A percentile compares a stretch with the other conserved stretches of the same genome.
These are phyloP conservation scores for Oreohelix idahoensis DNA, from an alignment of 1,140 invertebrate genomes.

Conservation along the genomic window DNA sequence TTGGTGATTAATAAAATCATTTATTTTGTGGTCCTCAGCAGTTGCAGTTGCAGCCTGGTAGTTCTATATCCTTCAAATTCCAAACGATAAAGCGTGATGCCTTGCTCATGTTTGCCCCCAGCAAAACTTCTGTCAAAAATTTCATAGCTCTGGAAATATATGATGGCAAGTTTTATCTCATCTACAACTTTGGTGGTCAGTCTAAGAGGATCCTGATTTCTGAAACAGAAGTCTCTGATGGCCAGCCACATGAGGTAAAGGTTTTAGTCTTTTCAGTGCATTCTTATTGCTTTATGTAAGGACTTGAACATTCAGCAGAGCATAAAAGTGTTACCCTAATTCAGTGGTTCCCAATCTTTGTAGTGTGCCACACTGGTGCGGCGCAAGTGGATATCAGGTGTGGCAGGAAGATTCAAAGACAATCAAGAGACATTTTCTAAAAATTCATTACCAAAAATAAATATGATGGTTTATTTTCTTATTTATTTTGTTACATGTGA, in stretches of 20 bases:
- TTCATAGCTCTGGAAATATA: constrained; percentile 58
- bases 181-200: constrained; percentile 54
- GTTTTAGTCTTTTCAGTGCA: neutral
- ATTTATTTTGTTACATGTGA: too few species aligned
- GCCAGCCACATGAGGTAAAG: constrained; percentile 55
- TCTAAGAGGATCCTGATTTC: constrained; percentile 44
- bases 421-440: too few species aligned
- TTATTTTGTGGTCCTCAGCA: neutral
- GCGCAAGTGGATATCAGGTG: too few species aligned
- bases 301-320: too few species aligned
- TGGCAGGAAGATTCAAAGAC: too few species aligned
- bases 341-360: too few species aligned
- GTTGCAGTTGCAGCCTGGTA: constrained; percentile 28
- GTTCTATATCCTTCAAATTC: constrained; percentile 52
- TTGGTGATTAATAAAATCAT: neutral
- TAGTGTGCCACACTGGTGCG: too few species aligned
- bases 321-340: too few species aligned
- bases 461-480: too few species aligned
- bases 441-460: too few species aligned
- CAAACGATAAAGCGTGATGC: constrained; percentile 80
- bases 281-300: too few species aligned
- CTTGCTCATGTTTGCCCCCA: constrained; percentile 77
- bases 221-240: constrained; percentile 52
- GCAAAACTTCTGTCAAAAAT: constrained; percentile 3
- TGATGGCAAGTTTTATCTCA: constrained; percentile 64